Evolutionary conservation across 2,888 invertebrate genomes (phyloP).

Genomic region (Agrotis ipsilon): DNA sequence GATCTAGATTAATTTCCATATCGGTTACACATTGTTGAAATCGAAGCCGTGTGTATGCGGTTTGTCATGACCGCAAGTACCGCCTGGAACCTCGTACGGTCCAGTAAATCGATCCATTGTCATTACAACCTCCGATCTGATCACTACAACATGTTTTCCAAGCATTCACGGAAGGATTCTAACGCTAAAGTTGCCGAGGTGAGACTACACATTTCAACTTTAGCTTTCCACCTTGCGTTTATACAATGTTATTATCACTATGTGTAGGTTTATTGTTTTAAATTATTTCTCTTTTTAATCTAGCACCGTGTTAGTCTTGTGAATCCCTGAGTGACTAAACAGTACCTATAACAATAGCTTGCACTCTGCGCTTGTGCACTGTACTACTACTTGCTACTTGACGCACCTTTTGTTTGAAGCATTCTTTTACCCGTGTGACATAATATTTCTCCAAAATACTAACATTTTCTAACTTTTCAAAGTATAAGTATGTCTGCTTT

Average conservation of each 20-base stretch:
- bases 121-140: conserved; percentile 77
- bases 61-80: conserved; percentile 71
- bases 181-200: conserved; percentile 85
- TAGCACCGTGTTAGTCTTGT: conserved; percentile 60
- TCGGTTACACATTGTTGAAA: conserved; percentile 67
- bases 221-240: conserved; percentile 51
- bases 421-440: conserved; percentile 72
- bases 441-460: conserved; percentile 90
- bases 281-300: conserved; percentile 34
- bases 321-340: conserved; percentile 73
- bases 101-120: conserved; percentile 85
- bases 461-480: conserved; percentile 82
- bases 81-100: conserved; percentile 49
- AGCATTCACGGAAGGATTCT: conserved; percentile 85
- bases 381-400: conserved; percentile 74
- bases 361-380: conserved; percentile 84
- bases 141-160: conserved; percentile 87
- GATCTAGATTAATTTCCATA: conserved; percentile 65
- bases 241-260: conserved; percentile 40
- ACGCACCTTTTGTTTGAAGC: conserved; percentile 77
- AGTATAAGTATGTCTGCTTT: conserved; percentile 72
- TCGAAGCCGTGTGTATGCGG: conserved; percentile 67
- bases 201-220: conserved; percentile 72
- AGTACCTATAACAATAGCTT: conserved; percentile 72
- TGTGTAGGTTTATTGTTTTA: conserved; percentile 38